Conservation (phyloP, 2,113 vertebrate genomes). For the Lophochroa leadbeateri region DNA sequence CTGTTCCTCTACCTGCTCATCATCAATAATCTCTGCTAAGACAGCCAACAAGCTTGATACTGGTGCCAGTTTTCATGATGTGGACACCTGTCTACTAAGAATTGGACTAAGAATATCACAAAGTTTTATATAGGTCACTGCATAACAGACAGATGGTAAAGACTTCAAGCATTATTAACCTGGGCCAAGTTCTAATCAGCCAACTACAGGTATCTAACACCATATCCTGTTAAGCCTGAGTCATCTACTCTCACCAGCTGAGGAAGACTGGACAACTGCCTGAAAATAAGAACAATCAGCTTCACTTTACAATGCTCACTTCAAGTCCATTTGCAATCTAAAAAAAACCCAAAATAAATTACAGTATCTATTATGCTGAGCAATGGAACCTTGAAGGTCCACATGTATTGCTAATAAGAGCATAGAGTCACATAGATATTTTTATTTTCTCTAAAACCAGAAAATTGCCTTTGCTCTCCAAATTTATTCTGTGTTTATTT, state of each 20-base stretch:
- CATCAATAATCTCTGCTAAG: background rate
- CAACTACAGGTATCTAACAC: constrained; percentile 62
- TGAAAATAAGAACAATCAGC: background rate
- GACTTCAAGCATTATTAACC: constrained; percentile 62
- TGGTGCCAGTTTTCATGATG: constrained; percentile 55
- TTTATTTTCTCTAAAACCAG: background rate
- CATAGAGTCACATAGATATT: background rate
- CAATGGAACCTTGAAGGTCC: background rate
- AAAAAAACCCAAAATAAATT: background rate
- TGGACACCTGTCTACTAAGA: constrained; percentile 61
- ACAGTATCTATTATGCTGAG: background rate
- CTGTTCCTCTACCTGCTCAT: background rate
- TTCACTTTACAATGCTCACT: background rate
- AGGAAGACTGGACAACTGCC: constrained; percentile 45
- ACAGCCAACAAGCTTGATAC: background rate
- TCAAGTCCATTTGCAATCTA: background rate
- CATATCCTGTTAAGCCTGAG: constrained; percentile 59
- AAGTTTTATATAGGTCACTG: constrained; percentile 55
- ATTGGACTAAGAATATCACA: constrained; percentile 58
- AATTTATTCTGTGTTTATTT: background rate
- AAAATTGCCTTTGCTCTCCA: constrained; percentile 1
- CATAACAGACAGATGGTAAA: constrained; percentile 67
- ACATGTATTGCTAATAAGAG: background rate
- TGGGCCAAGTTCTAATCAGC: constrained; percentile 50
- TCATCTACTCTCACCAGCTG: constrained; percentile 53